phyloP scores from a whole-genome alignment of 2,797 vertebrate genomes.

The Prionace glauca region DNA sequence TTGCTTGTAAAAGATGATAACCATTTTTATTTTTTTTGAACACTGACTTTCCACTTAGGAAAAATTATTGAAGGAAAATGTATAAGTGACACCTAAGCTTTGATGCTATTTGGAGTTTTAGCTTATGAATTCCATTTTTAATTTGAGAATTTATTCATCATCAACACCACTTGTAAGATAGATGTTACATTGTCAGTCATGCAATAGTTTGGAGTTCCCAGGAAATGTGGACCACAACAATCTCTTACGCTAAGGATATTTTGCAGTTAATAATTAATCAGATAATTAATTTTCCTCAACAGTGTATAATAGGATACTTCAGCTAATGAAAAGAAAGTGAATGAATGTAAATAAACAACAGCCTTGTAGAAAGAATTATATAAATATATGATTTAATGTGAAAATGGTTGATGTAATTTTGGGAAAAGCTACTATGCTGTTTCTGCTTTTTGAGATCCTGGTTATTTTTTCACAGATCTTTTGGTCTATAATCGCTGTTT shows the following conservation, averaged over 20 bases:
- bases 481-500: not conserved
- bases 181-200: not conserved
- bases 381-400: conserved; percentile 10
- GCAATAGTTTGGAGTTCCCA: not conserved
- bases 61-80: not conserved
- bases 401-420: not conserved
- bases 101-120: not conserved
- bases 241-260: not conserved
- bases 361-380: not conserved
- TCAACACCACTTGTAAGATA: not conserved
- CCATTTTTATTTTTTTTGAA: not conserved
- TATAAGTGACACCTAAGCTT: not conserved
- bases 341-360: not conserved
- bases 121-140: not conserved
- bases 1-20: not conserved
- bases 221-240: not conserved
- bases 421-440: not conserved
- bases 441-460: not conserved
- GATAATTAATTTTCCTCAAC: not conserved
- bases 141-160: not conserved
- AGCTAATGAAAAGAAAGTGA: not conserved
- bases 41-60: not conserved
- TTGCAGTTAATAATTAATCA: not conserved
- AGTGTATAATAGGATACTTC: not conserved
- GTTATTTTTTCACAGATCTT: not conserved